Conservation (phyloP, 2,113 vertebrate genomes). For the Odontophorus gujanensis region DNA sequence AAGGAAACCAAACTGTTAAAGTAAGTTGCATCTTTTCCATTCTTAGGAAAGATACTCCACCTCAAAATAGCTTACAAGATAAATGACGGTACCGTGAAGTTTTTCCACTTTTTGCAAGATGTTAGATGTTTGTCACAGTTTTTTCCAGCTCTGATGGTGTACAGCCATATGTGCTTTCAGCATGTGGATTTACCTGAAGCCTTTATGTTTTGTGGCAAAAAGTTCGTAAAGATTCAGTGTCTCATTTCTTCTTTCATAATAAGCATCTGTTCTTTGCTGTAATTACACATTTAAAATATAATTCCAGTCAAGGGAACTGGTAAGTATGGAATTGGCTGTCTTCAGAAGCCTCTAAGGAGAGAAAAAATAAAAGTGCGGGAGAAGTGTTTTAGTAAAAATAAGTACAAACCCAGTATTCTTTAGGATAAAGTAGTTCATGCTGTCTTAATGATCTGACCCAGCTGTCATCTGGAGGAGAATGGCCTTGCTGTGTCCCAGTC, state of each 20-base stretch:
- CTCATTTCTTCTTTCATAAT: not conserved
- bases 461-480: not conserved
- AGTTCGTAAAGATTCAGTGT: not conserved
- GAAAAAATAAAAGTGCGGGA: not conserved
- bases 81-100: rapidly evolving
- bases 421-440: not conserved
- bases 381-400: not conserved
- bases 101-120: not conserved
- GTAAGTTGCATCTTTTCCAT: not conserved
- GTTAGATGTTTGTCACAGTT: not conserved
- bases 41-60: not conserved
- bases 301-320: not conserved
- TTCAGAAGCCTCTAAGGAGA: not conserved
- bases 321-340: not conserved
- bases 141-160: not conserved
- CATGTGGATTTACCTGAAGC: not conserved
- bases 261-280: not conserved
- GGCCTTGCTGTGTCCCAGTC: too few species aligned
- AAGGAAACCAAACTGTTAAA: not conserved
- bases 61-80: not conserved
- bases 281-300: not conserved
- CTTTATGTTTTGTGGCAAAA: not conserved
- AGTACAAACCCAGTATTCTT: not conserved
- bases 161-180: not conserved
- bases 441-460: not conserved